Evolutionary conservation across 2,888 invertebrate genomes (phyloP), one percentile per base, ranked within the genome.

Genomic region (Embidobia sp.): DNA sequence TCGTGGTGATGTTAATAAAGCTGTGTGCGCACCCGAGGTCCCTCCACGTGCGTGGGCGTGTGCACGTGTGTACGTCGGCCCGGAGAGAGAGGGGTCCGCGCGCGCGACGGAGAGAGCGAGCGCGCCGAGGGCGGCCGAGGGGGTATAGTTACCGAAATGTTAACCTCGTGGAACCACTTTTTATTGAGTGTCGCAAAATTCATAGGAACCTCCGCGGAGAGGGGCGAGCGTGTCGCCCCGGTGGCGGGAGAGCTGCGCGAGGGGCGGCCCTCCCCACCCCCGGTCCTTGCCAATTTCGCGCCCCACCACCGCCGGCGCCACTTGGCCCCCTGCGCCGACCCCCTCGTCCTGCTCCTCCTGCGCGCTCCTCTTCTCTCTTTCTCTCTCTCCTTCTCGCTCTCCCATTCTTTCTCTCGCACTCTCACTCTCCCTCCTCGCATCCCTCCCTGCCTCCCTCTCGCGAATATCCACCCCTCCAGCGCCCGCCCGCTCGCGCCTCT

Each of bases 151-250:
- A 89, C 89, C 90, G 88, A 90, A 90, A 90, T 90, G 90, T 91
- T 91, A 91, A 91, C 91, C 91, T 91, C 91, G 91, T 91, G 91
- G 91, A 91, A 91, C 92, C 91, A 91, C 92, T 92, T 92, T 92
- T 92, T 91, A 91, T 91, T 91, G 91, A 91, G 91, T 91, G 90
- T 91, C 90, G 91, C 91, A 91, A 91, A 89, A 92, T 91, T 91
- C 92, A 91, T 91, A 91, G 91, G 91, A 91, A 91, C 90, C 90
- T 90, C 84, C 80, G 73, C 89, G 87, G 82, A 83, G 80, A 83
- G 84, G 84, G 86, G 82, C 82, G 79, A 80, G 63, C 63, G 78
- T 79, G 79, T 80, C 83, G 70, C 81, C 81, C 80, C 79, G 83
- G 4, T 82, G 86, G 84, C 80, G 79, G 67, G 80, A 69, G 69